These are phyloP conservation scores for Heliconius ethilla DNA, from an alignment of 2,888 invertebrate genomes.

Conservation along the genomic window DNA sequence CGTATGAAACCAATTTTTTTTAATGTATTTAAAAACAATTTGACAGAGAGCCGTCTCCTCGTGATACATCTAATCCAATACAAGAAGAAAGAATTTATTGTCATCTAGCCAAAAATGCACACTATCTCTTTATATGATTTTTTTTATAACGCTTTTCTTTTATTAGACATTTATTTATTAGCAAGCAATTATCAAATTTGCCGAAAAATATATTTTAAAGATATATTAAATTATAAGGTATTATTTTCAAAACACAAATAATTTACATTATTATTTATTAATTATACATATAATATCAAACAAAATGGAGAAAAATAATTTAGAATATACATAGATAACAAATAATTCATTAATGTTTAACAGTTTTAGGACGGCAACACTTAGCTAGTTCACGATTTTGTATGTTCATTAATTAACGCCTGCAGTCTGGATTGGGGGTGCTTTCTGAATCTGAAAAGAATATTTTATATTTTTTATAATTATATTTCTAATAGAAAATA, in stretches of 20 bases:
- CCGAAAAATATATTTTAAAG: neutral
- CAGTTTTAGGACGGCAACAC: conserved; percentile 33
- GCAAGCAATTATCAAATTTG: neutral
- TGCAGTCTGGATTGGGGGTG: conserved; percentile 48
- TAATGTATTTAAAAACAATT: neutral
- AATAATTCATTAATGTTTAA: neutral
- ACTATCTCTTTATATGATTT: too few species aligned
- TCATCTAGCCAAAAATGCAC: too few species aligned
- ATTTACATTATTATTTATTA: conserved; percentile 1
- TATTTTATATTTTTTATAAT: conserved; percentile 2
- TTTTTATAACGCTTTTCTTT: too few species aligned
- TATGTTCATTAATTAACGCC: conserved; percentile 46
- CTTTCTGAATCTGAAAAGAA: conserved; percentile 49
- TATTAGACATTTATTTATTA: neutral
- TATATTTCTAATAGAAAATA: neutral
- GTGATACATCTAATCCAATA: neutral
- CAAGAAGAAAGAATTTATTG: neutral
- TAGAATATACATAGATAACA: conserved; percentile 1
- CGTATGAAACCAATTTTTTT: neutral
- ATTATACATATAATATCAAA: neutral
- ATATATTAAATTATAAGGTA: neutral
- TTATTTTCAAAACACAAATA: conserved; percentile 12
- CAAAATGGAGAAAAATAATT: neutral
- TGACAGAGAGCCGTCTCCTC: neutral
- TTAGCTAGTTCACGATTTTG: conserved; percentile 17